Percentiles rank a stretch among this genome's conserved stretches.
phyloP scores from a whole-genome alignment of 2,113 vertebrate genomes.

The Speoplatyrhinus poulsoni region DNA sequence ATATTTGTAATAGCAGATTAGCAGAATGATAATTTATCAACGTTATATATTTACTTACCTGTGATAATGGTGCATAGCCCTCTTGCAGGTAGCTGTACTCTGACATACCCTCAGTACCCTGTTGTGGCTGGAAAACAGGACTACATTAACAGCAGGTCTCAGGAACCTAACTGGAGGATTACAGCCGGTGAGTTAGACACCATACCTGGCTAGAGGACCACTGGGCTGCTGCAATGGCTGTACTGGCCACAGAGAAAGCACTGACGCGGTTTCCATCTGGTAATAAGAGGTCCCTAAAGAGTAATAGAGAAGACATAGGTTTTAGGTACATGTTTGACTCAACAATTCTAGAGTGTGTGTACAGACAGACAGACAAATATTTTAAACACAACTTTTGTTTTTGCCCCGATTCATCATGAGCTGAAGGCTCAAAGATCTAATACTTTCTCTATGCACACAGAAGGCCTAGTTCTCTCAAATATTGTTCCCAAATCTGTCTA shows the following conservation, averaged over 20 bases:
- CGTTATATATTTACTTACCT: conserved; percentile 74
- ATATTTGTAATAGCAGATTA: too few relatives aligned
- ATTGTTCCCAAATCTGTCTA: too few relatives aligned
- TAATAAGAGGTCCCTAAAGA: conserved; percentile 87
- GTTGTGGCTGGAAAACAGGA: conserved; percentile 78
- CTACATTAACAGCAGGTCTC: background rate
- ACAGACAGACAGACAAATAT: too few relatives aligned
- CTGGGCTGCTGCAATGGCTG: conserved; percentile 97
- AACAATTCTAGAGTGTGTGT: background rate
- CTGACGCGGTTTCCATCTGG: conserved; percentile 95
- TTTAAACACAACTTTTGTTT: too few relatives aligned
- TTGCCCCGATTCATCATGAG: too few relatives aligned
- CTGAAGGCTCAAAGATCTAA: too few relatives aligned
- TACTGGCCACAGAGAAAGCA: conserved; percentile 96
- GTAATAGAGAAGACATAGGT: background rate
- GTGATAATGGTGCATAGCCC: conserved; percentile 83
- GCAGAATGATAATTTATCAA: background rate
- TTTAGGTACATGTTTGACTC: background rate
- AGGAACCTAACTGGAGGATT: background rate
- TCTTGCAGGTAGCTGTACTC: conserved; percentile 93
- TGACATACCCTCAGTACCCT: conserved; percentile 83
- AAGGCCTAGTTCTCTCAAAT: too few relatives aligned
- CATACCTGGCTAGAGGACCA: conserved; percentile 97
- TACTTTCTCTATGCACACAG: too few relatives aligned
- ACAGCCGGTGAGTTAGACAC: background rate